These are phyloP conservation scores for Chalcis sispes DNA, from an alignment of 2,888 invertebrate species.

Conservation along the genomic window DNA sequence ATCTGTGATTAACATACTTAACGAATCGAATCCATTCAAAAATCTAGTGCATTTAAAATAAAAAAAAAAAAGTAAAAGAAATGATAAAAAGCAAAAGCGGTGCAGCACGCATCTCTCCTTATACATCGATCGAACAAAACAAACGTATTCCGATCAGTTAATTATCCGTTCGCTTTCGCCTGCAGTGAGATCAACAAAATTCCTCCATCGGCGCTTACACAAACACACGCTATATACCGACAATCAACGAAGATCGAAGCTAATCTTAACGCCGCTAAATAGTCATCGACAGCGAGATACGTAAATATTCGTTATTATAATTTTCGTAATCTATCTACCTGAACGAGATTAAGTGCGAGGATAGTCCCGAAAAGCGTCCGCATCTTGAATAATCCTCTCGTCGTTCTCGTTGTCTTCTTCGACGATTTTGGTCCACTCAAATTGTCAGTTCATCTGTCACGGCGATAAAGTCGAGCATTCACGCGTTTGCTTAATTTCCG, in stretches of 20 bases:
- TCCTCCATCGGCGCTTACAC: background rate
- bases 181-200: conserved; percentile 56
- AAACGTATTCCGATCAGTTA: conserved; percentile 50
- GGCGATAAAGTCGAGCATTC: background rate
- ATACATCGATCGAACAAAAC: conserved; percentile 54
- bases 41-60: background rate
- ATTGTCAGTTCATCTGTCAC: conserved; percentile 11
- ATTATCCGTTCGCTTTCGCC: conserved; percentile 60
- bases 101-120: too few relatives aligned
- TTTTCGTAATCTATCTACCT: conserved; percentile 52
- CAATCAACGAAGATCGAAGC: too few relatives aligned
- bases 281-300: background rate
- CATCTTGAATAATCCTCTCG: conserved; percentile 48
- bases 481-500: conserved; percentile 9
- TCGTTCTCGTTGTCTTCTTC: conserved; percentile 20
- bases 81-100: background rate
- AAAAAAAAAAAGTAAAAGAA: background rate
- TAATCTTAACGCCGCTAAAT: too few relatives aligned
- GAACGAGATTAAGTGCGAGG: conserved; percentile 60
- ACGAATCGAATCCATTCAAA: background rate
- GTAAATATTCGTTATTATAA: background rate
- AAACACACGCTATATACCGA: too few relatives aligned
- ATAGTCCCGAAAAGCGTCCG: conserved; percentile 58
- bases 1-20: background rate
- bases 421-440: conserved; percentile 14